Base-by-base conservation (phyloP, 1,140 invertebrate genomes). In the Trichogramma pretiosum region DNA sequence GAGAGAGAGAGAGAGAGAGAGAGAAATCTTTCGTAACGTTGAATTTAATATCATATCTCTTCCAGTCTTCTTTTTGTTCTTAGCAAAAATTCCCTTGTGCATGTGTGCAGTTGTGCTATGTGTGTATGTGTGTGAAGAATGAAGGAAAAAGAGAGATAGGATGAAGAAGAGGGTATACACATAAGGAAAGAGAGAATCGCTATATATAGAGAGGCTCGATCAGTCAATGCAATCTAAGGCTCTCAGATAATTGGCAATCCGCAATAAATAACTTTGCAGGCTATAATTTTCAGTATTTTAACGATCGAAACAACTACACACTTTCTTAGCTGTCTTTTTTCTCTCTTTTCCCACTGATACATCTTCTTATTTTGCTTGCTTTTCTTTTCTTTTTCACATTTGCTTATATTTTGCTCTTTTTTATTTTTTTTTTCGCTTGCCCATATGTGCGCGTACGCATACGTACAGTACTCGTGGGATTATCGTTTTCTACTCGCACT, bases 201-300 rank as follows among this genome's bases (percentile, higher is more conserved):
- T 44, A n/a, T n/a, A n/a, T n/a, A n/a, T n/a, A n/a, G n/a, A n/a
- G n/a, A 49, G 41, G 53, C 57, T 62, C 57, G 55, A 59, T 61
- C 56, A 61, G 52, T 54, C 54, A 54, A 53, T 56, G 54, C 58
- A 61, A 63, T 63, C 60, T 62, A 56, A n/a, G 56, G 53, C 56
- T 44, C 46, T 48, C 52, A 44, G n/a, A 55, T 63, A 66, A 66
- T 65, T 63, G 63, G 46, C 61, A 60, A 63, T 63, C 56, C 59
- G 59, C 56, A 59, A 59, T 61, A 59, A 61, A 60, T 58, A 63
- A 62, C 55, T 45, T 45, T 37, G 43, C 44, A 50, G 46, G 35
- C 53, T 60, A 55, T 62, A 59, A 61, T 61, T 59, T 51, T 60
- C 55, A 60, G 58, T 60, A 57, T 59, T 63, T 58, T 56, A 60